Evolutionary conservation across 2,888 invertebrate species (phyloP), one percentile per base, ranked within the genome.

Genomic region (Emmelina monodactyla): DNA sequence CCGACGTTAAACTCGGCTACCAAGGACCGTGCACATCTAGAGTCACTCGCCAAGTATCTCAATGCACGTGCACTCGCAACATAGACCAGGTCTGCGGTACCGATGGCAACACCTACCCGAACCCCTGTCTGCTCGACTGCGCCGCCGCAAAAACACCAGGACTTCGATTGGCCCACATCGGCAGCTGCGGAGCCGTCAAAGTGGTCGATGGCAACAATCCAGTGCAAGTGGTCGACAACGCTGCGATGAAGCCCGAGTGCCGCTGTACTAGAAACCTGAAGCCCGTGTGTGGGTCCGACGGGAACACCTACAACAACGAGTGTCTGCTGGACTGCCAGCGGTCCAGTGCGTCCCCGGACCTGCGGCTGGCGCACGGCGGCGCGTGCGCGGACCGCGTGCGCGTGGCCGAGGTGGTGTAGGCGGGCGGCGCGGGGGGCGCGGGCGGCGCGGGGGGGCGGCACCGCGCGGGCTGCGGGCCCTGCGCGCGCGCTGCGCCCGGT

Each of bases 71-170:
- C 33, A 38, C 50, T 0, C 35, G 34, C 2, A 34, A 47, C 9
- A 14, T 43, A 10, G 35, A 33, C 1, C 48, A 46, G 3, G 49
- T 54, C 1, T 56, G 50, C 34, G 58, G 51, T 3, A 47, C 38
- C 11, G 48, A 55, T 25, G 55, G 49, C 1, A 22, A 31, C 2
- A 58, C 58, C 0, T 62, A 62, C 41, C 22, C 12, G 10, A 63
- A 55, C 38, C 42, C 37, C 1, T 65, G 64, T 35, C 29, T 39
- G 5, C 38, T 58, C 7, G 41, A 49, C 14, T 64, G 64, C 28
- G 55, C 47, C 0, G 42, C 46, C 9, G 46, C 46, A 4, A 19
- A 30, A 4, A 40, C 42, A 19, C 40, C 46, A 7, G 34, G 37
- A 11, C 34, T 57, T 15, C 42, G 43, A 3, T 15, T 49, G 3